Evolutionary conservation across 2,888 invertebrate species (phyloP), one percentile per base, ranked within the genome.

Genomic region (Mesopsocus fuscifrons): DNA sequence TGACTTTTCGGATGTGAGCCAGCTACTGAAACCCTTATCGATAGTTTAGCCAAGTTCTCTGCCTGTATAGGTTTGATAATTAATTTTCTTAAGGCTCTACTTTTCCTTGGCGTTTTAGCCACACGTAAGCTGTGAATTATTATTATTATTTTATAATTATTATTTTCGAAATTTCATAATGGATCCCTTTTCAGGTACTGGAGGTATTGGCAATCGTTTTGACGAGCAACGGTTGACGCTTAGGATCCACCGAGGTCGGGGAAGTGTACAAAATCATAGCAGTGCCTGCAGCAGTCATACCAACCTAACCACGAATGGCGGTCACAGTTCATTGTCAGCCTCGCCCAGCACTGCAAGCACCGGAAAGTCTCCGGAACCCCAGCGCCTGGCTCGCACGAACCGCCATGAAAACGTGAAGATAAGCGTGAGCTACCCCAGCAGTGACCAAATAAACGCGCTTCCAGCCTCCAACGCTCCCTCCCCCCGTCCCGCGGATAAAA

Each of bases 201-300:
- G 71, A 52, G 75, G 76, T 33, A 61, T 77, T 42, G 79, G 80
- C 21, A 77, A 67, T 54, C 75, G 87, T 20, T 87, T 87, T 57
- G 84, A 87, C 52, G 85, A 88, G 58, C 85, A 88, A 59, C 74
- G 87, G n/a, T 65, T 92, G 30, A 92, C 91, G 0, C 61, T 94
- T 47, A 71, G 92, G 50, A 89, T 94, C 52, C 92, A 94, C 60
- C 69, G 91, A 1, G 92, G 92, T 0, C 67, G 82, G 1, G 77
- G 80, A 0, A 78, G 77, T 2, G 65, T 68, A 61, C 62, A 34
- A 56, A 57, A 51, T 60, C 63, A 41, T 55, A 55, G 20, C 55
- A 60, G 5, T 73, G 74, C 32, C 11, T 17, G 32, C 20, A 42
- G 44, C 22, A 43, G 42, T 42, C 26, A 18, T 11, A 33, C 18